Percentiles rank a stretch among this genome's conserved stretches.
Conservation (phyloP, 2,888 invertebrate species). For the Lamellibrachia satsuma region DNA sequence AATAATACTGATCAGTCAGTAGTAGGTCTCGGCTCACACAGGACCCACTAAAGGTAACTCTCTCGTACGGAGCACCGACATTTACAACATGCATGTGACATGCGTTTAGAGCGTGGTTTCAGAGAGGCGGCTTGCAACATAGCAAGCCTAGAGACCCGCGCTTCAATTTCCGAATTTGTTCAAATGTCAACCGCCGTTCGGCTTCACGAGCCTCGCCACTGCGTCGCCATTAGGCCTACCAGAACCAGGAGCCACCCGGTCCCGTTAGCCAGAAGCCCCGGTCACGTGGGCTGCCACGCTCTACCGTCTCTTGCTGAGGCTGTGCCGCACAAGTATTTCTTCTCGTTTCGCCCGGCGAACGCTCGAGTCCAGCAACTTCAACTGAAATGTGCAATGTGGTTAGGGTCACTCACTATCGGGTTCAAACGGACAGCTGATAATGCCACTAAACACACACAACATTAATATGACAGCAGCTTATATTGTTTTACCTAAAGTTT, state of each 20-base stretch:
- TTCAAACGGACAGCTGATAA: background rate
- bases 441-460: background rate
- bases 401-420: background rate
- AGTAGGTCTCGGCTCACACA: background rate
- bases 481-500: background rate
- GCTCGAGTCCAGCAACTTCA: background rate
- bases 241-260: background rate
- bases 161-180: background rate
- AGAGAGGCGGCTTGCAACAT: background rate
- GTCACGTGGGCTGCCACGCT: background rate
- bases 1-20: no score
- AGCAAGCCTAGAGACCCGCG: background rate
- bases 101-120: background rate
- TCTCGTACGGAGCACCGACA: background rate
- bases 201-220: background rate
- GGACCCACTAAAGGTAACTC: background rate
- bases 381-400: background rate
- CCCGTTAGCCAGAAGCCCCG: background rate
- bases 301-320: background rate
- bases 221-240: background rate
- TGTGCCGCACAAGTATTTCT: background rate
- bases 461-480: background rate
- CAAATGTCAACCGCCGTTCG: background rate
- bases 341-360: background rate
- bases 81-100: background rate